Evolutionary conservation across 2,888 invertebrate genomes (phyloP).

Genomic region (Phaedon cochleariae): DNA sequence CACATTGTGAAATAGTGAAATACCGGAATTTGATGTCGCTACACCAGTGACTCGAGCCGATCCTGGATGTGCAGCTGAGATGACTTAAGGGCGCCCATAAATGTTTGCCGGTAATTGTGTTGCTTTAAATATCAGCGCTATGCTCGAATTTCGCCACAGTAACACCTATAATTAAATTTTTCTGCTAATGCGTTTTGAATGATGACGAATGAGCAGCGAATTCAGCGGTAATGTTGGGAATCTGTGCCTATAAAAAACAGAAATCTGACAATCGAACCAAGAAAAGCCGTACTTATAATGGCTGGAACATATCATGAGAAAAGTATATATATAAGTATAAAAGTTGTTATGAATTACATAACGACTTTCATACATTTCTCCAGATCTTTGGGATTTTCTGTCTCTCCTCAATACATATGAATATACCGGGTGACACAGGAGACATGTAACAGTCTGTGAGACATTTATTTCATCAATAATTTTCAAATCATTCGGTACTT

Average conservation of each 20-base stretch:
- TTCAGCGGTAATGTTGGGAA: background rate
- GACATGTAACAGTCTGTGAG: no score
- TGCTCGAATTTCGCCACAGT: slow-evolving; percentile 19
- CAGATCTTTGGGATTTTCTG: no score
- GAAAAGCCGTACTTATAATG: background rate
- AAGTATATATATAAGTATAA: no score
- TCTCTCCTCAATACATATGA: no score
- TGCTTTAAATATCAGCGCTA: slow-evolving; percentile 36
- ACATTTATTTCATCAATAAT: no score
- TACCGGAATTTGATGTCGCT: no score
- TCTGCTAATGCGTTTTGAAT: slow-evolving; percentile 21
- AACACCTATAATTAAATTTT: slow-evolving; percentile 25
- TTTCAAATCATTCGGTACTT: no score
- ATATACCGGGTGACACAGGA: no score
- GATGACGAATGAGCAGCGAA: slow-evolving; percentile 10
- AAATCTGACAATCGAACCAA: background rate
- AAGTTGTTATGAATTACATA: no score
- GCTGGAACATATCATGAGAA: no score
- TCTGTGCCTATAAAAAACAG: slow-evolving; percentile 1
- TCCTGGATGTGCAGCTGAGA: slow-evolving; percentile 12
- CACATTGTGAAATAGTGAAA: no score
- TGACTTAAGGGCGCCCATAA: slow-evolving; percentile 49
- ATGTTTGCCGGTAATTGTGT: slow-evolving; percentile 54
- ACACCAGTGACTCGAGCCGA: background rate
- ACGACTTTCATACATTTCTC: no score